Evolutionary conservation across 1,140 invertebrate species (phyloP).

Genomic region (Calycopis cecrops): DNA sequence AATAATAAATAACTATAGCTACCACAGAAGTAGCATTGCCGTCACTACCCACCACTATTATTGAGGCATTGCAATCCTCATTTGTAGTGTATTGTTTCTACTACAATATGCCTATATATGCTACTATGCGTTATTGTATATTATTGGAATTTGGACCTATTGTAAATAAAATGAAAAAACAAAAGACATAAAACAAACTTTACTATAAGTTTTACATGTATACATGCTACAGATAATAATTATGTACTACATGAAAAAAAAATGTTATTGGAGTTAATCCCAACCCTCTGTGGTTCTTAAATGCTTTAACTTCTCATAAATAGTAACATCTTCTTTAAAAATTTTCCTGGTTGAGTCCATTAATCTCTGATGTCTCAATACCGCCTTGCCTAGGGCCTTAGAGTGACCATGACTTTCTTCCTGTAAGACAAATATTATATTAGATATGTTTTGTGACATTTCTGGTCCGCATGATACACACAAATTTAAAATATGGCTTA

Average conservation of each 20-base stretch:
- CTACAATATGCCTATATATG: no score
- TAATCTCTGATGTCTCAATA: slow-evolving; percentile 32
- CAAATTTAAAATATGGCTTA: no score
- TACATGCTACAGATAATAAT: neutral
- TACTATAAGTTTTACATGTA: neutral
- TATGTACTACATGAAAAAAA: neutral
- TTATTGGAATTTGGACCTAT: no score
- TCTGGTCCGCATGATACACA: no score
- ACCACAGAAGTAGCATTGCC: no score
- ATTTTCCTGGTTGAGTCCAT: slow-evolving; percentile 31
- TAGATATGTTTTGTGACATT: neutral
- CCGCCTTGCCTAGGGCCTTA: slow-evolving; percentile 53
- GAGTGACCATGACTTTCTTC: slow-evolving; percentile 55
- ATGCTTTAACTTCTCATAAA: slow-evolving; percentile 54
- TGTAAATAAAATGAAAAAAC: no score
- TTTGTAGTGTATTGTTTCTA: no score
- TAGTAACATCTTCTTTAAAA: slow-evolving; percentile 65
- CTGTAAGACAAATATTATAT: slow-evolving; percentile 33
- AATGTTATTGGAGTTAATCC: slow-evolving; percentile 32
- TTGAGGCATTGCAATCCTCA: no score
- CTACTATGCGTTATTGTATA: no score
- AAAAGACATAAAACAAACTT: no score
- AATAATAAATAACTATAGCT: no score
- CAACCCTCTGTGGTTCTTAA: slow-evolving; percentile 53
- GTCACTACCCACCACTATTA: no score